A percentile compares a stretch with the other conserved stretches of the same genome.
Conservation (phyloP, 2,113 vertebrate genomes). For the Arvicanthis niloticus region DNA sequence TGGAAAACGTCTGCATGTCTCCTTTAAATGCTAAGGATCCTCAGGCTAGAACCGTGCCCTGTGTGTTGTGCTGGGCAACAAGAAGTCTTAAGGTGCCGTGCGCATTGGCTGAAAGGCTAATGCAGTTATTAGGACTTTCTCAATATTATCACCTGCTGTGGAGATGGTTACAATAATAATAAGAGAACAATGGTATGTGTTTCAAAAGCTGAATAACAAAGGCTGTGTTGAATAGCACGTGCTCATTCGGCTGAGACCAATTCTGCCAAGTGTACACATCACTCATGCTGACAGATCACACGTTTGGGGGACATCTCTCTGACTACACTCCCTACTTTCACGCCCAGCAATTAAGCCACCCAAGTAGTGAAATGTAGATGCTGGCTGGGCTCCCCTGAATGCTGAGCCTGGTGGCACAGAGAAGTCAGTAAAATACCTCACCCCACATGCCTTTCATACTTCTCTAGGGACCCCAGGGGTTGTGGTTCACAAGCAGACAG, state of each 20-base stretch:
- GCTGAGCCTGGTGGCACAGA: slow-evolving; percentile 2
- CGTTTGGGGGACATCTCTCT: not conserved
- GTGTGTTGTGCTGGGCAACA: not conserved
- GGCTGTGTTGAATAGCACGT: not conserved
- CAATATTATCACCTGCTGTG: not conserved
- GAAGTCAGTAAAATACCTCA: slow-evolving; percentile 31
- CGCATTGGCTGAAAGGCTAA: not conserved
- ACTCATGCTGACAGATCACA: slow-evolving; percentile 10
- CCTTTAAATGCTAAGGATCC: slow-evolving; percentile 1
- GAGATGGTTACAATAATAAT: not conserved
- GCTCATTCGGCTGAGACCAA: slow-evolving; percentile 9
- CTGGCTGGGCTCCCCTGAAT: not conserved
- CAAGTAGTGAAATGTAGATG: slow-evolving; percentile 51
- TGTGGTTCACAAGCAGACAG: slow-evolving; percentile 52
- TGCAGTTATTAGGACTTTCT: not conserved
- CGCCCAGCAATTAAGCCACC: slow-evolving; percentile 53
- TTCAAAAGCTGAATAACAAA: not conserved
- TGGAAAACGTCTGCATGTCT: slow-evolving; percentile 28
- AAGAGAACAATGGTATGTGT: not conserved
- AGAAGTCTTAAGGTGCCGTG: not conserved
- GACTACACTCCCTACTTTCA: slow-evolving; percentile 29
- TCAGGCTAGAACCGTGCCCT: not conserved
- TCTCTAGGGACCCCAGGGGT: slow-evolving; percentile 31
- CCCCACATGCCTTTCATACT: slow-evolving; percentile 61
- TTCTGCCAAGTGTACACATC: not conserved